Base-by-base conservation (phyloP, 1,140 invertebrate genomes). In the Andricus grossulariae region DNA sequence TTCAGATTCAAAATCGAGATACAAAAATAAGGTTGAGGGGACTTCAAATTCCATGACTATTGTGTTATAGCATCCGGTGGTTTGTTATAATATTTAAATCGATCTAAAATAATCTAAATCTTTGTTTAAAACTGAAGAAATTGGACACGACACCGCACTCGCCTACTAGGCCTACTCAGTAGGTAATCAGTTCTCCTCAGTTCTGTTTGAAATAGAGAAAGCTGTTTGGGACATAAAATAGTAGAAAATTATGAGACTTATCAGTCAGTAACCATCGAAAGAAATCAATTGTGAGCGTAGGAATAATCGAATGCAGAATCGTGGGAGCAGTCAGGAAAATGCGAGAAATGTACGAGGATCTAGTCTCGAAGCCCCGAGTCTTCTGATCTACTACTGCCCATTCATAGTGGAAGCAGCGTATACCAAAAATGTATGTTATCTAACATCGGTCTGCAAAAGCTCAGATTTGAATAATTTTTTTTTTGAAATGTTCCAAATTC, bases 141-240 rank as follows among this genome's bases (percentile, higher is more conserved):
- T 88, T 86, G 88, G 82, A 86, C 89, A 88, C 87, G 86, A 89
- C 88, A 88, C 87, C 87, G 89, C 83, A 90, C 89, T 90, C 90
- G 89, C 89, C 88, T 89, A 90, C 87, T 82, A 84, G 85, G 86
- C 88, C 88, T 90, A 90, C 84, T 86, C 83, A 85, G 85, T 90
- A 90, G 88, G 88, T 87, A 90, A 85, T 86, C 84, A 89, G 88
- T 90, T 88, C 88, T 90, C 89, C 88, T 89, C 80, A 90, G 88
- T 90, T 90, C 89, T 90, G 89, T 90, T 90, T 90, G 88, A 89
- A 90, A 90, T 88, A 90, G 88, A 90, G 88, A 90, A 90, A 90
- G 85, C 87, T 90, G 89, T 90, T 88, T 80, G 88, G 88, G 88
- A 86, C 82, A 90, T 90, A 87, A 90, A 84, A 89, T 83, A 88